Base-by-base conservation (phyloP, 2,797 vertebrate species). In the Lacerta bilineata region DNA sequence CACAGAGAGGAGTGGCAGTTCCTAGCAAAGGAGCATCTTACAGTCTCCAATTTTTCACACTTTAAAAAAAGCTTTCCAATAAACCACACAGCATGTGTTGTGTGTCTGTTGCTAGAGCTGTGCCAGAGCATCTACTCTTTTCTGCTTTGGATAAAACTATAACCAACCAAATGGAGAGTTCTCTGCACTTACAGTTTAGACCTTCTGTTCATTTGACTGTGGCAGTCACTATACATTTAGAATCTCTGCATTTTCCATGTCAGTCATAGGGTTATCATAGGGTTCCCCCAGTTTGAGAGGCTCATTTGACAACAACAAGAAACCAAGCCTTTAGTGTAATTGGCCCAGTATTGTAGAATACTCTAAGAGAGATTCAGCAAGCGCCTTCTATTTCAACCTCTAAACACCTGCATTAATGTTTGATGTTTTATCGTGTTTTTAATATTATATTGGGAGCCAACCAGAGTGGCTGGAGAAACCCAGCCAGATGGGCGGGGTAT, bases 21-120 rank as follows among this genome's bases (percentile, higher is more conserved):
- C 83, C 68, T 79, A 84, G 83, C 27, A 72, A 84, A 80, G 23
- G 84, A 85, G 33, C 46, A 39, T 77, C 84, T 85, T 13, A 20
- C 64, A 4, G 2, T 33, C 84, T 86, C 29, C 11, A 68, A 33
- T 86, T 80, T 84, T 86, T 80, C 85, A 80, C 46, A 71, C 66
- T 71, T 71, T 10, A 39, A 69, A 85, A 77, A 79, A 79, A 59
- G 23, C 46, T 59, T 72, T 29, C 46, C 46, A 41, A 27, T 80
- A 80, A 86, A 55, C 25, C n/a, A n/a, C n/a, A 27, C 66, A 86
- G 23, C 43, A 78, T 33, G 64, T 18, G 29, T 18, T 39, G 55
- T 64, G 29, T 36, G n/a, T 9, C 39, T 85, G 55, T 27, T 75
- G 72, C 23, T 61, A 77, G 27, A 71, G 27, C n/a, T 76, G 39